Conservation (phyloP, 1,140 invertebrate species). For the Eubasilissa regina region DNA sequence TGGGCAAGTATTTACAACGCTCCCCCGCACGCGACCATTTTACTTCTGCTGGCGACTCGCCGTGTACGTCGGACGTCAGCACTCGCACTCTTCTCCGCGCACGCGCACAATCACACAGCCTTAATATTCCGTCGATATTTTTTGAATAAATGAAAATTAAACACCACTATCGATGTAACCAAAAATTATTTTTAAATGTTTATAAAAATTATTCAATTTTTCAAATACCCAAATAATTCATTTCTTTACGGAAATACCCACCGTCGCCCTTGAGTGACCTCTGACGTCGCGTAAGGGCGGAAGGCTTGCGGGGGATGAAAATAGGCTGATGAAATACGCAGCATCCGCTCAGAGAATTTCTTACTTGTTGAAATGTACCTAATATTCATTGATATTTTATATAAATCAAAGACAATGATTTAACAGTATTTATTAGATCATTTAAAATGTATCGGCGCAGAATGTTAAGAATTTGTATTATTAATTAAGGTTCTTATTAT, state of each 20-base stretch:
- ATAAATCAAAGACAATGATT: too few relatives aligned
- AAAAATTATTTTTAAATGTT: slow-evolving; percentile 2
- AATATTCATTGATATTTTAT: too few relatives aligned
- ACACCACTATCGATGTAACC: slow-evolving; percentile 8
- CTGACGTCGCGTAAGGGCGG: not conserved
- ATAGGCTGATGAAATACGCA: slow-evolving; percentile 17
- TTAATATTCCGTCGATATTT: slow-evolving; percentile 36
- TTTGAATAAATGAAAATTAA: slow-evolving; percentile 1
- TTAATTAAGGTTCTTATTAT: too few relatives aligned
- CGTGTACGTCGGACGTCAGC: not conserved
- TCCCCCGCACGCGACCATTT: slow-evolving; percentile 16
- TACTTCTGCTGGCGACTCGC: slow-evolving; percentile 16
- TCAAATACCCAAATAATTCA: not conserved
- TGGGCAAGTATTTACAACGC: slow-evolving; percentile 10
- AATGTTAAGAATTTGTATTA: too few relatives aligned
- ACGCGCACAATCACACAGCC: not conserved
- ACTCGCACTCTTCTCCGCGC: slow-evolving; percentile 13
- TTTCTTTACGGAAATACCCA: not conserved
- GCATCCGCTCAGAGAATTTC: slow-evolving; percentile 7
- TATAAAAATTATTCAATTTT: not conserved
- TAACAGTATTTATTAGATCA: too few relatives aligned
- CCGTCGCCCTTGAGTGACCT: slow-evolving; percentile 25
- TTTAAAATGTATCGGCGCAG: too few relatives aligned
- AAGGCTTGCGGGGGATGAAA: not conserved
- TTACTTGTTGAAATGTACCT: too few relatives aligned